These are phyloP conservation scores for Daphoenositta chrysoptera DNA, from an alignment of 2,113 vertebrate genomes.

Conservation along the genomic window DNA sequence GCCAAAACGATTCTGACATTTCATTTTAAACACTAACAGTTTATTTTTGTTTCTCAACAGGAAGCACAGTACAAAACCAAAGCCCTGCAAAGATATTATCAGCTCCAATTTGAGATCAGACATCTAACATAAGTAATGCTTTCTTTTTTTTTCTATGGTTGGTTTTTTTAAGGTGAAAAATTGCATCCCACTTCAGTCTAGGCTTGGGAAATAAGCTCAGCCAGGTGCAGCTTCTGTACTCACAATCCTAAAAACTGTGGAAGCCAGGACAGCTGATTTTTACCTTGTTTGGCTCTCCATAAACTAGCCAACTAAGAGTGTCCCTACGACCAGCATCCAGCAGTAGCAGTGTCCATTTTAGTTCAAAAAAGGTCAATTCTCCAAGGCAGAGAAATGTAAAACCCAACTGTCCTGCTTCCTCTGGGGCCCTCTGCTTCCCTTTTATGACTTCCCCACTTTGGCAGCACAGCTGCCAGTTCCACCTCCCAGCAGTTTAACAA, in stretches of 20 bases:
- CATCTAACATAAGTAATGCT: background rate
- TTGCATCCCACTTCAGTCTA: background rate
- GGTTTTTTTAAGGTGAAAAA: background rate
- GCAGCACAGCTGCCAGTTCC: constrained; percentile 43
- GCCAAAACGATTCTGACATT: background rate
- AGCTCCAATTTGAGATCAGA: background rate
- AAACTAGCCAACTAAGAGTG: background rate
- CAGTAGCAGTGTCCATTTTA: background rate
- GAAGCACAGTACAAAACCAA: background rate
- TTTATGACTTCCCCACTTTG: constrained; percentile 53
- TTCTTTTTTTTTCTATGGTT: background rate
- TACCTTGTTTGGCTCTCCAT: background rate
- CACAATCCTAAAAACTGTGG: background rate
- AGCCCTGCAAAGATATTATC: background rate
- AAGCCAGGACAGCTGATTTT: background rate
- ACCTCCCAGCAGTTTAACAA: constrained; percentile 60
- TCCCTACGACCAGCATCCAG: background rate
- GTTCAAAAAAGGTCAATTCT: background rate
- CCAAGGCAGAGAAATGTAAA: background rate
- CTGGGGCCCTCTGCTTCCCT: constrained; percentile 18
- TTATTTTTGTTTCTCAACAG: background rate
- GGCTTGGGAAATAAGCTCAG: background rate
- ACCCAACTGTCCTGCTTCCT: background rate
- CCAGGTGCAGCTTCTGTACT: background rate
- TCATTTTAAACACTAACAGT: background rate